phyloP scores from a whole-genome alignment of 2,113 vertebrate genomes.

The Pseudonaja textilis region DNA sequence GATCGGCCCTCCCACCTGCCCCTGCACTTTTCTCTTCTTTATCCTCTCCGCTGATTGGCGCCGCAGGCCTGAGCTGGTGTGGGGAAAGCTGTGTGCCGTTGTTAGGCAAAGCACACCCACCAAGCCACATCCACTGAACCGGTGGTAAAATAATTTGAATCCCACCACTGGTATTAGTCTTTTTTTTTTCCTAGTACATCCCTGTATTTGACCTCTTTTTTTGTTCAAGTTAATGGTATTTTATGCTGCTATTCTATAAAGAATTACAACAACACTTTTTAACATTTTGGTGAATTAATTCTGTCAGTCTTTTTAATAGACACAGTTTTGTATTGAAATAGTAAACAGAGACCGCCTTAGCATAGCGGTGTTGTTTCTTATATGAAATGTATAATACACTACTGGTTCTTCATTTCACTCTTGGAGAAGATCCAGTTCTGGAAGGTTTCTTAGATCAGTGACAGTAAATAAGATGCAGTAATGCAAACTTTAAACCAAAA shows the following conservation, averaged over 20 bases:
- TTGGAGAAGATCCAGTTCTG: slow-evolving; percentile 38
- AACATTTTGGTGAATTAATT: slow-evolving; percentile 1
- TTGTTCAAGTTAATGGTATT: neutral
- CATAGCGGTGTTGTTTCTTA: slow-evolving; percentile 23
- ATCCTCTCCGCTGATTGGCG: too few species aligned
- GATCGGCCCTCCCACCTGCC: too few species aligned
- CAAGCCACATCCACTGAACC: too few species aligned
- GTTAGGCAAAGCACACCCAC: too few species aligned
- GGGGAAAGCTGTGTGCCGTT: too few species aligned
- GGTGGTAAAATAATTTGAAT: too few species aligned
- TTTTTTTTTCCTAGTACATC: too few species aligned
- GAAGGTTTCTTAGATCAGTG: slow-evolving; percentile 39
- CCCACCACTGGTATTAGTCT: too few species aligned
- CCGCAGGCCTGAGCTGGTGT: too few species aligned
- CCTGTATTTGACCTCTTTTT: neutral
- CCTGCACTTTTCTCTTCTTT: too few species aligned
- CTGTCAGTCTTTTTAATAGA: neutral
- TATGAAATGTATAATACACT: slow-evolving; percentile 19
- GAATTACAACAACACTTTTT: neutral
- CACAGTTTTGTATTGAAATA: neutral
- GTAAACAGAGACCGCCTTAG: slow-evolving; percentile 21
- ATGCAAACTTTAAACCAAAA: slow-evolving; percentile 53
- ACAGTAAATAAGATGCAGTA: slow-evolving; percentile 55
- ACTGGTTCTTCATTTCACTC: slow-evolving; percentile 34
- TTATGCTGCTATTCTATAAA: neutral